Conservation (phyloP, 1,140 invertebrate species). For the Drosophila tristis region DNA sequence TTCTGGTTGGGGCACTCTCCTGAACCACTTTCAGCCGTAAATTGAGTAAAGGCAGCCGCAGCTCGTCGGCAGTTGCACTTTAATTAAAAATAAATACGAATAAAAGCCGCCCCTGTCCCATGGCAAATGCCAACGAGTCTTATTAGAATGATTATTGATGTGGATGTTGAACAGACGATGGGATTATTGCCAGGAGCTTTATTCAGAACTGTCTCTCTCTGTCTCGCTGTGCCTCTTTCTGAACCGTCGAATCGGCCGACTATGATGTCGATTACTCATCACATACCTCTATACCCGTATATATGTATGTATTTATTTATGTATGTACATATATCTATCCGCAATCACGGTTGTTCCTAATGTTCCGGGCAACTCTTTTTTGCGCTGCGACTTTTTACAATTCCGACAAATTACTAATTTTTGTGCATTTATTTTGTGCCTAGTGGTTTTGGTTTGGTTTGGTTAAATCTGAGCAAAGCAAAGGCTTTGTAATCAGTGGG, state of each 20-base stretch:
- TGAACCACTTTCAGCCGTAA: constrained; percentile 41
- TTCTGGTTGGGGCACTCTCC: constrained; percentile 12
- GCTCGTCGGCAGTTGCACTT: constrained; percentile 64
- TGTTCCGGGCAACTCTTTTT: constrained; percentile 16
- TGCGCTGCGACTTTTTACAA: constrained; percentile 9
- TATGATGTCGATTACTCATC: constrained; percentile 18
- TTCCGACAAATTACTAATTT: constrained; percentile 19
- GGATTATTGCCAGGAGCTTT: constrained; percentile 12
- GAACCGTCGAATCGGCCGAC: constrained; percentile 9
- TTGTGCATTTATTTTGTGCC: constrained; percentile 11
- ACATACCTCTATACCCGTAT: background rate
- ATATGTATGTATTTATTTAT: background rate
- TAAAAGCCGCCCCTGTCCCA: constrained; percentile 24
- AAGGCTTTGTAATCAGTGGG: constrained; percentile 33
- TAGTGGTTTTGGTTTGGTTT: background rate
- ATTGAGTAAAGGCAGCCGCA: constrained; percentile 76
- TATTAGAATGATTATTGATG: constrained; percentile 65
- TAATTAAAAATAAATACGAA: constrained; percentile 67
- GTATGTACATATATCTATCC: background rate
- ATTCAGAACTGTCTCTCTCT: background rate
- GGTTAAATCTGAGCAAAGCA: constrained; percentile 26
- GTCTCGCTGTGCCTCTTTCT: background rate
- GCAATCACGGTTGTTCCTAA: constrained; percentile 4
- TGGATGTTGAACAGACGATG: constrained; percentile 28
- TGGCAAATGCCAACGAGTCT: constrained; percentile 41